Evolutionary conservation across 92 coral and sea anemone genomes (phyloP).

Genomic region (Palythoa heliodiscus): DNA sequence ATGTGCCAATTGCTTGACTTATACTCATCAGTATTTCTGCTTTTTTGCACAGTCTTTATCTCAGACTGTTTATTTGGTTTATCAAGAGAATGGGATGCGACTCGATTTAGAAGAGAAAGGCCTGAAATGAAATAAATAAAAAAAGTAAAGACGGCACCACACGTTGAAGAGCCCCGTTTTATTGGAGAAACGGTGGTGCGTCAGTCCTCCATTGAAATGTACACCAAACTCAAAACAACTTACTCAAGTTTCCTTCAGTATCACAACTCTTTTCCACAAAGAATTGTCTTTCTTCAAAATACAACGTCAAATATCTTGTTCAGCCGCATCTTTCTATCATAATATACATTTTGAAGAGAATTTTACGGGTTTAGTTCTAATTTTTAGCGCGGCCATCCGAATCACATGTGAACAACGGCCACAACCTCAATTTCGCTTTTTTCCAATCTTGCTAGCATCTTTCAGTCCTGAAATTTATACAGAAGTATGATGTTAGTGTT

Average conservation of each 20-base stretch:
- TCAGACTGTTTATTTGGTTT: conserved; percentile 84
- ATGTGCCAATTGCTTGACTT: background rate
- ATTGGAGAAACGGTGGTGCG: conserved; percentile 74
- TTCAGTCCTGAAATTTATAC: conserved; percentile 80
- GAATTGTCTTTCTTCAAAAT: conserved; percentile 80
- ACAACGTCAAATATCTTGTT: conserved; percentile 52
- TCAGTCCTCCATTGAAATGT: conserved; percentile 26
- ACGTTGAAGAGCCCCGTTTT: conserved; percentile 73
- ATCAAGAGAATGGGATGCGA: conserved; percentile 21
- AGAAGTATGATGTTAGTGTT: conserved; percentile 73
- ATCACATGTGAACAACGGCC: conserved; percentile 50
- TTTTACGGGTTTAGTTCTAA: conserved; percentile 44
- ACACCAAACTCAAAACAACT: conserved; percentile 73
- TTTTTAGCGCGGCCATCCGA: conserved; percentile 45
- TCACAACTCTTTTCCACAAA: conserved; percentile 76
- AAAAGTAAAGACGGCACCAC: conserved; percentile 58
- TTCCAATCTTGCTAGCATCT: conserved; percentile 59
- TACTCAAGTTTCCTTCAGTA: conserved; percentile 80
- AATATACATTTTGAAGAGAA: conserved; percentile 35
- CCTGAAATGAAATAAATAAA: conserved; percentile 46
- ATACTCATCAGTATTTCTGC: background rate
- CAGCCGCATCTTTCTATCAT: conserved; percentile 40
- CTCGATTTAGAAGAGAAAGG: conserved; percentile 34
- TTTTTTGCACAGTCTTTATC: conserved; percentile 76
- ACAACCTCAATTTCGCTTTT: conserved; percentile 54